Evolutionary conservation across 2,797 vertebrate species (phyloP), one percentile per base, ranked within the genome.

Genomic region (Poecilia velifera): DNA sequence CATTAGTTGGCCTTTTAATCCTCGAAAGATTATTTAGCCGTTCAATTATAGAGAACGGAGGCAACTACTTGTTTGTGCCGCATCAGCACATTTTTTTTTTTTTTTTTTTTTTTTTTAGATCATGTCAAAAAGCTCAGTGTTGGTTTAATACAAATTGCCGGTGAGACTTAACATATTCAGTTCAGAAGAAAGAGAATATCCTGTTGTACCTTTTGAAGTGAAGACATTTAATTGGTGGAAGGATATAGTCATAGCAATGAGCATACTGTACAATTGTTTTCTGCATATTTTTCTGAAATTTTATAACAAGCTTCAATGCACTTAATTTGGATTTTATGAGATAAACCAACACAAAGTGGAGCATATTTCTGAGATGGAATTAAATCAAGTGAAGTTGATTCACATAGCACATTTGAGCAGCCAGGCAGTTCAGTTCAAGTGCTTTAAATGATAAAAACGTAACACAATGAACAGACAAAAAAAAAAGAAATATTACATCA

Each of bases 21-120:
- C 92, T 79, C 8, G 0, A 87, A 86, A 90, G 87, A 93, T 92
- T 93, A 93, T 79, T 53, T 87, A 91, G 79, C 68, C 14, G 7
- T 82, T 89, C 93, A 93, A 91, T 94, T 93, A 90, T 43, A 87
- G 75, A 83, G 86, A 89, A 89, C 79, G 39, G 25, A 87, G 62
- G 76, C 74, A 80, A 49, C 45, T 76, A 79, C 46, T 79, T 90
- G 79, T 85, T 87, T 87, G 39, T 78, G 73, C 76, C 49, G 62
- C 72, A 76, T 85, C 76, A 79, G 85, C 73, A 74, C 4, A 22
- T 80, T 78, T 79, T 84, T 43, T 82, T 34, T 8, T 22, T n/a
- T 0, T 3, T 78, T 79, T 84, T 39, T 82, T 34, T 8, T 7
- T n/a, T 0, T 3, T 55, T 72, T 49, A 2, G 82, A 77, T n/a